Conservation (phyloP, 2,888 invertebrate species). For the Acrocyrtus sp. region DNA sequence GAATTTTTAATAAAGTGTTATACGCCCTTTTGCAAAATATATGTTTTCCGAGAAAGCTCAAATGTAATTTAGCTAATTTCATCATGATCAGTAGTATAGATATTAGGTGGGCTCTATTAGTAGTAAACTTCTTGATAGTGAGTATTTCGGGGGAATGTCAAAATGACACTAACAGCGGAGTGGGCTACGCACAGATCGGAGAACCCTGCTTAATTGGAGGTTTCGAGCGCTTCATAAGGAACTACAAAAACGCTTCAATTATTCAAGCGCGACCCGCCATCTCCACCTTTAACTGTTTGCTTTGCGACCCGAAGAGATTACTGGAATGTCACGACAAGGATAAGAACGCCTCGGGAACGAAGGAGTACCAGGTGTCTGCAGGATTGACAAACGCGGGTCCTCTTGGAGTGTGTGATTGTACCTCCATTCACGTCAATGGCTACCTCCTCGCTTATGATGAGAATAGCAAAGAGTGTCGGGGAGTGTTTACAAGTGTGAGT, state of each 20-base stretch:
- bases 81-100: no score
- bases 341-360: no score
- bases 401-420: background rate
- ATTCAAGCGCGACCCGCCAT: background rate
- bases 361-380: no score
- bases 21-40: no score
- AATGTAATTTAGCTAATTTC: no score
- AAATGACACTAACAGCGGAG: no score
- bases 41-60: no score
- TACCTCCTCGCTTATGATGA: slow-evolving; percentile 4
- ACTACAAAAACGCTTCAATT: background rate
- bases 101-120: no score
- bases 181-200: background rate
- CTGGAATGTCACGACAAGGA: background rate
- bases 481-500: background rate
- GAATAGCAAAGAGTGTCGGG: background rate
- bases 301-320: background rate
- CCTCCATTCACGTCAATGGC: background rate
- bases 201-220: background rate
- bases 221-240: no score
- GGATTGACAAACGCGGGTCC: background rate
- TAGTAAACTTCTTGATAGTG: no score
- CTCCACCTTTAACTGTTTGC: background rate
- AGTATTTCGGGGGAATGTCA: no score
- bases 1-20: no score